Evolutionary conservation across 1,140 invertebrate genomes (phyloP).

Genomic region (Aphelenchoides fujianensis): DNA sequence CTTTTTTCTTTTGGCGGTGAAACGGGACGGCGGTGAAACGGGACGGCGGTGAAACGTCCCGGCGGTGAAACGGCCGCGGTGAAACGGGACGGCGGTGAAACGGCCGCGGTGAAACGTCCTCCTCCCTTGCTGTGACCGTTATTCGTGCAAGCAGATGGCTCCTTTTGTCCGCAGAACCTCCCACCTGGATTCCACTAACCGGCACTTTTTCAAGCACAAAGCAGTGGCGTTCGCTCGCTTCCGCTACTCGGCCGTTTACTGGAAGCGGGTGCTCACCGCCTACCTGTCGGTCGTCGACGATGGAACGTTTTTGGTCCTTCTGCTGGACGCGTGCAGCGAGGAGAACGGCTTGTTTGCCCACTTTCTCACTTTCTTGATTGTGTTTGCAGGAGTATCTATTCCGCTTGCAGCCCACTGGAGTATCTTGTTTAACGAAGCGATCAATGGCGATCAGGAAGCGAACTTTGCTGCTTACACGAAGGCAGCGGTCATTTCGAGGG

Average conservation of each 20-base stretch:
- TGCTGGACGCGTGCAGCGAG: background rate
- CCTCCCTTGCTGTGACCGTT: background rate
- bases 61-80: too few relatives aligned
- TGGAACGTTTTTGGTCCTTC: background rate
- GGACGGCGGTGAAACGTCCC: too few relatives aligned
- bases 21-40: too few relatives aligned
- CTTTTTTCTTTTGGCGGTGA: too few relatives aligned
- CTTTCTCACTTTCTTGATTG: background rate
- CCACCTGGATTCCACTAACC: background rate
- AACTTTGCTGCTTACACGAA: background rate
- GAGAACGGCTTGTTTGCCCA: background rate
- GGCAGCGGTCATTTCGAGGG: background rate
- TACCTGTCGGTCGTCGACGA: background rate
- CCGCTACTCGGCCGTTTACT: background rate
- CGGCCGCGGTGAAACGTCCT: too few relatives aligned
- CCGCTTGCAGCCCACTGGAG: background rate
- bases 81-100: too few relatives aligned
- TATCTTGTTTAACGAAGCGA: background rate
- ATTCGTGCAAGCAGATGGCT: background rate
- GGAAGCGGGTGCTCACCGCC: background rate
- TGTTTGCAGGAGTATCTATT: too few relatives aligned
- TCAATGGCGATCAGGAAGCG: background rate
- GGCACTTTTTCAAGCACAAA: constrained; percentile 6
- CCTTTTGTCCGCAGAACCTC: background rate
- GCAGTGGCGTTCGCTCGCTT: background rate